Conservation (phyloP, 1,140 invertebrate genomes). For the Gryllus bimaculatus region DNA sequence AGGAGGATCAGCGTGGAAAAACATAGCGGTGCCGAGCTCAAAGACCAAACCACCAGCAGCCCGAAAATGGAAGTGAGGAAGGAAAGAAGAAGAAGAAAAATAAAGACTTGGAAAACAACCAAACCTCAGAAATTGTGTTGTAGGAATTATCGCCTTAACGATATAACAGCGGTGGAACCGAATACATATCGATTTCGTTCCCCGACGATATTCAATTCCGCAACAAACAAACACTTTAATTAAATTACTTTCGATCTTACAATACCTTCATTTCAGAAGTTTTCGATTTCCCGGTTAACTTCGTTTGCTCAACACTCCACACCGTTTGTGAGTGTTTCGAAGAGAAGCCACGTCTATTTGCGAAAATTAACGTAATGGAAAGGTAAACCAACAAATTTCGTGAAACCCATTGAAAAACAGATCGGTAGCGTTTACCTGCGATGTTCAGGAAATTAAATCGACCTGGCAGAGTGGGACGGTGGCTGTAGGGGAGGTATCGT, state of each 20-base stretch:
- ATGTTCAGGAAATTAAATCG: neutral
- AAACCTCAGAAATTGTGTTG: neutral
- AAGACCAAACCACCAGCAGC: neutral
- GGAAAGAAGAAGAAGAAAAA: neutral
- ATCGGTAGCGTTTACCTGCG: neutral
- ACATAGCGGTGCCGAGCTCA: neutral
- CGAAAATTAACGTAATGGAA: neutral
- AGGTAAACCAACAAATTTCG: neutral
- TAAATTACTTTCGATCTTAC: neutral
- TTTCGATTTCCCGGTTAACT: neutral
- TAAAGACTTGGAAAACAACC: neutral
- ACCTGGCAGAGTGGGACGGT: too few relatives aligned
- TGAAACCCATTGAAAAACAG: neutral
- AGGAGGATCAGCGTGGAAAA: too few relatives aligned
- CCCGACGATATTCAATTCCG: neutral
- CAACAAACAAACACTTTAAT: conserved; percentile 5
- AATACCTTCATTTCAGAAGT: neutral
- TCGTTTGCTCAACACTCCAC: neutral
- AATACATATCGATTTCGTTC: neutral
- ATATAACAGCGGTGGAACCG: neutral
- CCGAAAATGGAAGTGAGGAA: neutral
- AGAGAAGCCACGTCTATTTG: neutral
- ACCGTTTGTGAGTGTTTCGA: neutral
- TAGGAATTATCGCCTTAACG: neutral
- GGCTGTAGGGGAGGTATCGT: neutral